Evolutionary conservation across 2,888 invertebrate genomes (phyloP).

Genomic region (Zygogramma bicolorata): DNA sequence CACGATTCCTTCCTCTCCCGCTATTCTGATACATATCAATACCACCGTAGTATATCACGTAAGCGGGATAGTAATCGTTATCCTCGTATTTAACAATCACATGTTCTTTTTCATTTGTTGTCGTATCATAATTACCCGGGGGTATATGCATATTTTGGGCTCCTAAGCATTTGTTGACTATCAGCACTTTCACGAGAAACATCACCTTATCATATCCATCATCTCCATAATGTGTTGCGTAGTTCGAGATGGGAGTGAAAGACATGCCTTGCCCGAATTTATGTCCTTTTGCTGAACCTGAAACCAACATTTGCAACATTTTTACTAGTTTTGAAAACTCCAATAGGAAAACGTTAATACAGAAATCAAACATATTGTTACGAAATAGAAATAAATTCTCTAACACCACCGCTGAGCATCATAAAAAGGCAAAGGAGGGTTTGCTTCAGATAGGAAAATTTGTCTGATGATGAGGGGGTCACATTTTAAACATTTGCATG

Average conservation of each 20-base stretch:
- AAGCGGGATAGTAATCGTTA: slow-evolving; percentile 23
- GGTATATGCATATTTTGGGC: neutral
- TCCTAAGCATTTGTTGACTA: slow-evolving; percentile 10
- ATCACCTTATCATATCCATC: slow-evolving; percentile 18
- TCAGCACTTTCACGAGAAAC: slow-evolving; percentile 18
- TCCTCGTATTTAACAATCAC: slow-evolving; percentile 27
- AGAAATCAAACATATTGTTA: no score
- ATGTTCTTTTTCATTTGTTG: neutral
- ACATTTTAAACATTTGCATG: no score
- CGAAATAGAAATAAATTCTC: no score
- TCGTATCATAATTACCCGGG: slow-evolving; percentile 6
- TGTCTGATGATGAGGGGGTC: no score
- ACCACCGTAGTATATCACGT: slow-evolving; percentile 22
- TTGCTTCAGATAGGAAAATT: no score
- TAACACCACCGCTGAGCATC: no score
- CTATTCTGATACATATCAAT: slow-evolving; percentile 4
- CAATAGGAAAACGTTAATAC: no score
- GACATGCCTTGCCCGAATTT: slow-evolving; percentile 22
- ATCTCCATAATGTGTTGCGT: slow-evolving; percentile 27
- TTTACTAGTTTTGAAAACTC: no score
- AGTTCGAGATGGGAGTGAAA: slow-evolving; percentile 12
- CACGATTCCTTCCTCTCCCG: neutral
- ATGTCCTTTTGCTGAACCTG: slow-evolving; percentile 9
- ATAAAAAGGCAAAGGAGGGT: no score
- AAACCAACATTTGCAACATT: no score